These are phyloP conservation scores for Pasiphila rectangulata DNA, from an alignment of 2,888 invertebrate species.

Conservation along the genomic window DNA sequence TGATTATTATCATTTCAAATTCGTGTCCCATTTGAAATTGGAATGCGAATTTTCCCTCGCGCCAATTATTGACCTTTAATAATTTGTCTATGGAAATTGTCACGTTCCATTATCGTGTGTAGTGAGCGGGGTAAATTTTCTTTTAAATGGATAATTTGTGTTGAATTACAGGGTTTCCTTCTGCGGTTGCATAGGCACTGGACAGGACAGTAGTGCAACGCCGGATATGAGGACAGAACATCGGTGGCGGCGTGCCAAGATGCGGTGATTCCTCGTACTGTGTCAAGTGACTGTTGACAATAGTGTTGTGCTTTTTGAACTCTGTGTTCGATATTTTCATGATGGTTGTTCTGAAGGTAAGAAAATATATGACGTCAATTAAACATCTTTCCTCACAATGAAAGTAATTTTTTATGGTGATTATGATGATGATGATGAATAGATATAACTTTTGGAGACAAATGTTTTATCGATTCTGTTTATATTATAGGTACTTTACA, in stretches of 20 bases:
- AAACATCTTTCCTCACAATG: not conserved
- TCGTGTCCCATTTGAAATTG: constrained; percentile 33
- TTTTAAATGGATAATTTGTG: constrained; percentile 63
- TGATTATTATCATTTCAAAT: not conserved
- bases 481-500: too few relatives aligned
- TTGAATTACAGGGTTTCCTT: constrained; percentile 75
- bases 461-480: too few relatives aligned
- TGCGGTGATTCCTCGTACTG: constrained; percentile 50
- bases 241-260: constrained; percentile 39
- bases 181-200: constrained; percentile 56
- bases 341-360: constrained; percentile 60
- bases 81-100: constrained; percentile 29
- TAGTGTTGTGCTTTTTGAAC: constrained; percentile 43
- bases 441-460: too few relatives aligned
- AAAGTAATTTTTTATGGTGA: too few relatives aligned
- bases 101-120: constrained; percentile 54
- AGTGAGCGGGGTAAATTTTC: constrained; percentile 59
- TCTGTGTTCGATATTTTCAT: constrained; percentile 35
- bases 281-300: constrained; percentile 46
- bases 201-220: constrained; percentile 38
- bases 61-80: constrained; percentile 37
- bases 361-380: constrained; percentile 9
- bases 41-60: constrained; percentile 40
- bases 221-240: constrained; percentile 59
- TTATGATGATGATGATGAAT: too few relatives aligned